These are phyloP conservation scores for Halichondria panicea DNA, from an alignment of 37 sponge, comb jelly and placozoan genomes.

Conservation along the genomic window DNA sequence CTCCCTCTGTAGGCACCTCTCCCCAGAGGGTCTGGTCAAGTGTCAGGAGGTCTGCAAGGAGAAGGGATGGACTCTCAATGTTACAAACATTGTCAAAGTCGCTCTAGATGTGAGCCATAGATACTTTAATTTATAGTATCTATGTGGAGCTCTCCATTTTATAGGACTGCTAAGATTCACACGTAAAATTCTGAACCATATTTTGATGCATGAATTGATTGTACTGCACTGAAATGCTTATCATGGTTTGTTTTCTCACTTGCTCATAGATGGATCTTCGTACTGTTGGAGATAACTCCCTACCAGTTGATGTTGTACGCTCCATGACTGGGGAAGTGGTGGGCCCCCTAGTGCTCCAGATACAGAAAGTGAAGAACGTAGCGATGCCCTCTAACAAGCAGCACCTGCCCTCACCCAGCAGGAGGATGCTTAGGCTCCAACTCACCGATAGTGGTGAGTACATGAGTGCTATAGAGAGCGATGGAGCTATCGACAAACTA, in stretches of 20 bases:
- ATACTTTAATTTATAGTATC: no score
- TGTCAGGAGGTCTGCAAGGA: conserved; percentile 30
- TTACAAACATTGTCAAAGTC: conserved; percentile 15
- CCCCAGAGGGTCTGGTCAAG: conserved; percentile 32
- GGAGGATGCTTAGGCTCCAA: conserved; percentile 53
- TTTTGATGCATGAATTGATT: neutral
- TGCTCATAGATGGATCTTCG: conserved; percentile 54
- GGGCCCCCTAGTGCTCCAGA: conserved; percentile 66
- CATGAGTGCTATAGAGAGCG: conserved; percentile 60
- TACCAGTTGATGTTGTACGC: conserved; percentile 12
- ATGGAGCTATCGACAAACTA: conserved; percentile 29
- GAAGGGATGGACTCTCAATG: neutral
- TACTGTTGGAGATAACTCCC: conserved; percentile 11
- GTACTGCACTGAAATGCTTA: neutral
- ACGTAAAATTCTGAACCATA: neutral
- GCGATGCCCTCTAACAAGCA: conserved; percentile 54
- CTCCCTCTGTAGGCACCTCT: conserved; percentile 31
- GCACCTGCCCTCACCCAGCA: conserved; percentile 5
- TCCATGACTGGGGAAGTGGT: conserved; percentile 8
- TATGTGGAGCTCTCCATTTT: neutral
- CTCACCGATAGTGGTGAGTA: conserved; percentile 72
- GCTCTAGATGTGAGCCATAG: conserved; percentile 38
- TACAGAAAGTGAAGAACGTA: conserved; percentile 69
- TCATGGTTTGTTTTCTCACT: neutral
- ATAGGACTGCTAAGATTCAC: neutral